Evolutionary conservation across 2,797 vertebrate genomes (phyloP).

Genomic region (Chanos chanos): DNA sequence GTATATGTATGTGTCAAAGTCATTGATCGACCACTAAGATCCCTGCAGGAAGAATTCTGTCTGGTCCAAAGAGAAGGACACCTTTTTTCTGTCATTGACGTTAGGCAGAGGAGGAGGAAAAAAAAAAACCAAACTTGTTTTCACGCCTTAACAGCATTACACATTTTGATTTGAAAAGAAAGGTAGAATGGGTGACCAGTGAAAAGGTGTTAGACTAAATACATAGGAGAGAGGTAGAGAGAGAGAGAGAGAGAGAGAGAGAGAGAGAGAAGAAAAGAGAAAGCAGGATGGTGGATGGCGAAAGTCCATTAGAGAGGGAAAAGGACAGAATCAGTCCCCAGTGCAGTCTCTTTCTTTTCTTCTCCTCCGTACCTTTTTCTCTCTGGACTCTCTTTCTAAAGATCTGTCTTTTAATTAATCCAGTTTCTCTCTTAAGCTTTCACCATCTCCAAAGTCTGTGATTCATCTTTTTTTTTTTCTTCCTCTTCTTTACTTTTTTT

Average conservation of each 20-base stretch:
- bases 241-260: conserved; percentile 35
- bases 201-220: conserved; percentile 62
- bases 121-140: conserved; percentile 33
- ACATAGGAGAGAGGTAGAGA: conserved; percentile 43
- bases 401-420: conserved; percentile 62
- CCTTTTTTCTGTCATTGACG: conserved; percentile 4
- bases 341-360: conserved; percentile 46
- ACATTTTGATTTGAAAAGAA: conserved; percentile 52
- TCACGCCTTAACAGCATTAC: conserved; percentile 49
- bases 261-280: no score
- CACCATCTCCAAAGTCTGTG: conserved; percentile 47
- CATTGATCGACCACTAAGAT: conserved; percentile 3
- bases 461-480: conserved; percentile 56
- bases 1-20: not conserved
- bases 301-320: conserved; percentile 68
- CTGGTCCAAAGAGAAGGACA: conserved; percentile 7
- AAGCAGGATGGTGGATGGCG: no score
- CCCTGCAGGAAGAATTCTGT: not conserved
- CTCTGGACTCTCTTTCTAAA: conserved; percentile 7
- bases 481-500: conserved; percentile 47
- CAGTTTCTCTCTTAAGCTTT: conserved; percentile 49
- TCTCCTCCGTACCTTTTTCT: not conserved
- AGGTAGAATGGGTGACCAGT: conserved; percentile 45
- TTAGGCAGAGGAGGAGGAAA: conserved; percentile 2
- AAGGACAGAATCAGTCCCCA: conserved; percentile 44